phyloP scores from a whole-genome alignment of 2,113 vertebrate species.

The Megaceryle torquata region DNA sequence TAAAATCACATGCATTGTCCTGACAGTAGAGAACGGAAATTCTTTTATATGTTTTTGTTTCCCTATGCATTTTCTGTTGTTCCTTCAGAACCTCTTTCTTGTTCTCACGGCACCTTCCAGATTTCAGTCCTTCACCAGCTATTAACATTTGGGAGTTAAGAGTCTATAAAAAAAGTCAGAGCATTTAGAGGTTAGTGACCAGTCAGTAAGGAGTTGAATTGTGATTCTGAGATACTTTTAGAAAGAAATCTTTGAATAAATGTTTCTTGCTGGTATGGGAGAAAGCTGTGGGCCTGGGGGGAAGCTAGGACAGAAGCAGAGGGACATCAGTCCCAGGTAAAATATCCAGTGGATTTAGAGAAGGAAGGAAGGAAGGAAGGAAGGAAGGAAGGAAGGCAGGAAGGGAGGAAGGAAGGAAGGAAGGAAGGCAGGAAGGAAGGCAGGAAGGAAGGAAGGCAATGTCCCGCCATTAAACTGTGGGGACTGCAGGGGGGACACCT shows the following conservation, averaged over 20 bases:
- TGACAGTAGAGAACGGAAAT: not conserved
- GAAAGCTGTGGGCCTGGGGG: not conserved
- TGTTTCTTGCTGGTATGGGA: not conserved
- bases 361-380: not conserved
- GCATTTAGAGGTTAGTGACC: not conserved
- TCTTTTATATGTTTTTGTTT: not conserved
- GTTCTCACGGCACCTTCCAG: not conserved
- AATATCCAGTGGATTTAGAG: not conserved
- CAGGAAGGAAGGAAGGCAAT: too few relatives aligned
- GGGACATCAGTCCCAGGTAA: not conserved
- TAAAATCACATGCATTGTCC: not conserved
- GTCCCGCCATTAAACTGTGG: too few relatives aligned
- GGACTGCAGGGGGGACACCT: too few relatives aligned
- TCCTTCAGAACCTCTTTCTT: not conserved
- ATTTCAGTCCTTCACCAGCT: not conserved
- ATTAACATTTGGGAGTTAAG: not conserved
- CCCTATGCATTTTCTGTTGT: not conserved
- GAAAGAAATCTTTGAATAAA: not conserved
- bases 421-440: too few relatives aligned
- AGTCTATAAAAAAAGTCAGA: not conserved
- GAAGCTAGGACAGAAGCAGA: not conserved
- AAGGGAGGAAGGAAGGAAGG: too few relatives aligned
- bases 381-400: too few relatives aligned
- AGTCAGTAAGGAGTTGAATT: not conserved
- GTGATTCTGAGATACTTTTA: not conserved